These are phyloP conservation scores for Ctenosaura bakeri DNA, from an alignment of 2,797 vertebrate species.

Conservation along the genomic window DNA sequence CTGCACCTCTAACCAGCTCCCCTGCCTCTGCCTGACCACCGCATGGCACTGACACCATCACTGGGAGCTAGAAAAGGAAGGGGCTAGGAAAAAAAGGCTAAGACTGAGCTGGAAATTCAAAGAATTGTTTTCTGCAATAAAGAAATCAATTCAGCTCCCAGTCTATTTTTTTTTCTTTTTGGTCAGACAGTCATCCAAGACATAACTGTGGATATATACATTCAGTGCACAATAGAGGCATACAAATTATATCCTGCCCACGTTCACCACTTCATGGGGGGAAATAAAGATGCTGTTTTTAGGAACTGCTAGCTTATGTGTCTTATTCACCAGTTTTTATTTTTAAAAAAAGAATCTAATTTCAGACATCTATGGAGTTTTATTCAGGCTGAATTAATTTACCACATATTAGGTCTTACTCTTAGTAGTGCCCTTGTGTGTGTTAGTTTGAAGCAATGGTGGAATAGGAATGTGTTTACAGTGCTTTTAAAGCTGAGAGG, in stretches of 20 bases:
- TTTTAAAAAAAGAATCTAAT: not conserved
- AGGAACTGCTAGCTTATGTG: not conserved
- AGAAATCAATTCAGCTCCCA: not conserved
- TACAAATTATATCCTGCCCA: not conserved
- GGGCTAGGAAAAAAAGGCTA: not conserved
- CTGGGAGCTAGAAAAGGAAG: not conserved
- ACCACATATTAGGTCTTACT: constrained; percentile 37
- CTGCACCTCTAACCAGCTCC: too few relatives aligned
- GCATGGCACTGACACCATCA: too few relatives aligned
- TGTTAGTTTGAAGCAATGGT: constrained; percentile 50
- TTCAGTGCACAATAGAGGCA: not conserved
- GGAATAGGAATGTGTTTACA: constrained; percentile 54
- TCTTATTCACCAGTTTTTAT: not conserved
- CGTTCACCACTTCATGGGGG: not conserved
- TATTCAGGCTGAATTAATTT: constrained; percentile 53
- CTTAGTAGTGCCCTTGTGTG: constrained; percentile 20
- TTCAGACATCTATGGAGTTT: constrained; percentile 30
- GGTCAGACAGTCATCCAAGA: not conserved
- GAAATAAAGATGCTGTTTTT: not conserved
- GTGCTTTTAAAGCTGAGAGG: constrained; percentile 60
- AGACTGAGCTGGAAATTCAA: not conserved
- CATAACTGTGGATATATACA: not conserved
- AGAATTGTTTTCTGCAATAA: not conserved
- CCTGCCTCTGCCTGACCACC: too few relatives aligned
- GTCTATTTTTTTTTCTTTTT: not conserved